Percentiles rank a stretch among this genome's conserved stretches.
Conservation (phyloP, 2,113 vertebrate genomes). For the Pica pica region DNA sequence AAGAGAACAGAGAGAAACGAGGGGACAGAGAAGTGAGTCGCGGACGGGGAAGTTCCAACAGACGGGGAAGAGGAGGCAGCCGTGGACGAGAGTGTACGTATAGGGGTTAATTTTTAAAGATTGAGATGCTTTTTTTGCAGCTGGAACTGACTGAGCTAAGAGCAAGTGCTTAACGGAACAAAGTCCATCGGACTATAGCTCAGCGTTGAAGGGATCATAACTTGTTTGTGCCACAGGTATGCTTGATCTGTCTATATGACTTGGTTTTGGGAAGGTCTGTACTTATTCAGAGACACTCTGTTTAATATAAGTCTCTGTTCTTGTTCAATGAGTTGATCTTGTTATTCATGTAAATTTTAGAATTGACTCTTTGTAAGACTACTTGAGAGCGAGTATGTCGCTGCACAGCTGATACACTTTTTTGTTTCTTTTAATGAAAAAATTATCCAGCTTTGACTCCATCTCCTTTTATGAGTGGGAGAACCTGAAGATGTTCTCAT, state of each 20-base stretch:
- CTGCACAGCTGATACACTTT: background rate
- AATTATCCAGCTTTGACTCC: background rate
- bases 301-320: background rate
- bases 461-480: background rate
- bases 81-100: conserved; percentile 84
- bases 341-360: background rate
- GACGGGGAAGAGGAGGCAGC: conserved; percentile 83
- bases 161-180: background rate
- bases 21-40: conserved; percentile 84
- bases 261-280: background rate
- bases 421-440: conserved; percentile 12
- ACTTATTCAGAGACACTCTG: background rate
- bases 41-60: conserved; percentile 80
- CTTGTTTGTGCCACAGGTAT: background rate
- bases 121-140: background rate
- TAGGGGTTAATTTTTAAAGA: background rate
- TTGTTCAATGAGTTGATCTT: background rate
- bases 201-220: background rate
- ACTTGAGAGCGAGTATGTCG: background rate
- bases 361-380: background rate
- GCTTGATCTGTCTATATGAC: background rate
- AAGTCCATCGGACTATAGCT: fast-evolving
- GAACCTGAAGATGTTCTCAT: background rate
- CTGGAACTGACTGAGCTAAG: background rate
- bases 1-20: conserved; percentile 89